Base-by-base conservation (phyloP, 1,140 invertebrate genomes). In the Heliconius hewitsoni region DNA sequence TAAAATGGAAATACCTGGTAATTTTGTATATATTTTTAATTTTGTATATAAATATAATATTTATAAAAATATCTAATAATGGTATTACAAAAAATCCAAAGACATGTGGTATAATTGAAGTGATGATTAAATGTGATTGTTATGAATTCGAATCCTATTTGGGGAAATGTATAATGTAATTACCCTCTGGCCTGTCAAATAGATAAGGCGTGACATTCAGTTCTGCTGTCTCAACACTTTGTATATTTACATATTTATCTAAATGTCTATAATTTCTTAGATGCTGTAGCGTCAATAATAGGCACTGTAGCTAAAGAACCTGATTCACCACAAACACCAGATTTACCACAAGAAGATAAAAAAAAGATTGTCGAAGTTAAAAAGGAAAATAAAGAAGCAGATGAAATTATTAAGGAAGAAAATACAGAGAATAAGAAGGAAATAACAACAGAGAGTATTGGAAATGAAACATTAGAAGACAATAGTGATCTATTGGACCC, bases 201-300 rank as follows among this genome's bases (percentile, higher is more conserved):
- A 3, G 30, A 34, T 34, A 34, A 34, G 30, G 30, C 3, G 30
- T 34, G 42, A 42, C 42, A 9, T 9, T 42, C 42, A 42, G 19
- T 82, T 95, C 95, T 86, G 97, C 30, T 34, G 3, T 34, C 30
- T 0, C 30, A 34, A 34, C 30, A 3, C 30, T 34, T 34, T 34
- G 30, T 34, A 42, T 42, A 8, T 11, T 42, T 11, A 9, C 42
- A 1, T 42, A 97, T 81, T 97, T 93, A 52, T 52, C 3, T 52
- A 16, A 52, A 52, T 16, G 3, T 52, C 30, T 18, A 52, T 18
- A 52, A 16, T 50, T 34, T 46, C 39, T 18, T 55, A 92, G 90
- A 91, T 84, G 92, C 92, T 19, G 89, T 94, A 37, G 92, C 92
- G 11, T 92, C 92, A 34, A 93, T 93, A 71, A 93, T 92, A 50